Evolutionary conservation across 2,113 vertebrate species (phyloP).

Genomic region (Rutilus rutilus): DNA sequence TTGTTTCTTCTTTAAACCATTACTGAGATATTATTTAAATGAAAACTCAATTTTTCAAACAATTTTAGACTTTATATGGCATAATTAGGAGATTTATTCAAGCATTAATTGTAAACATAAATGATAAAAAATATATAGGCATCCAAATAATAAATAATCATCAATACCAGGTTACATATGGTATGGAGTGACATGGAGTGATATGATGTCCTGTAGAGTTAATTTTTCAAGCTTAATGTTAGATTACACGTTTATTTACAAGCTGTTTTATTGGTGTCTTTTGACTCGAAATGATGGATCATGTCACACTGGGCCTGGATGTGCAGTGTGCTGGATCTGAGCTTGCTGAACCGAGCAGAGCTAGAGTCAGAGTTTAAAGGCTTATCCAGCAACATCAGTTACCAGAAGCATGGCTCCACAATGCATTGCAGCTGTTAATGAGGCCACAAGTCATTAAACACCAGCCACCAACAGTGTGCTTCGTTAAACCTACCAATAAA

Average conservation of each 20-base stretch:
- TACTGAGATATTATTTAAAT: no score
- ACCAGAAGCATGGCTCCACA: slow-evolving; percentile 31
- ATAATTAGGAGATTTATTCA: no score
- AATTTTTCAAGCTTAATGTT: neutral
- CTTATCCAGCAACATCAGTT: slow-evolving; percentile 50
- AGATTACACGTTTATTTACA: neutral
- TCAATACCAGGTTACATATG: no score
- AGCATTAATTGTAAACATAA: no score
- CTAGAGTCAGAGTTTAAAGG: slow-evolving; percentile 47
- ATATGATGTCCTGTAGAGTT: neutral
- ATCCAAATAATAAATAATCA: no score
- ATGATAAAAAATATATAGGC: no score
- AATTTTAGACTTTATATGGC: no score
- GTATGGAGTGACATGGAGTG: no score
- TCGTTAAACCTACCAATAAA: slow-evolving; percentile 16
- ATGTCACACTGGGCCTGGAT: neutral
- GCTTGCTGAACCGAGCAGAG: slow-evolving; percentile 43
- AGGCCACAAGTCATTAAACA: slow-evolving; percentile 41
- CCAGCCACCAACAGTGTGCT: slow-evolving; percentile 14
- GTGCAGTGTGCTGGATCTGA: slow-evolving; percentile 47
- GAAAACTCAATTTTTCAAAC: no score
- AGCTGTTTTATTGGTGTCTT: neutral
- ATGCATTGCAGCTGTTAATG: slow-evolving; percentile 47
- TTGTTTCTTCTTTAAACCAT: no score
- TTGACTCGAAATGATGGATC: neutral